These are phyloP conservation scores for Drosophila buzzatii DNA, from an alignment of 2,888 invertebrate genomes.

Conservation along the genomic window DNA sequence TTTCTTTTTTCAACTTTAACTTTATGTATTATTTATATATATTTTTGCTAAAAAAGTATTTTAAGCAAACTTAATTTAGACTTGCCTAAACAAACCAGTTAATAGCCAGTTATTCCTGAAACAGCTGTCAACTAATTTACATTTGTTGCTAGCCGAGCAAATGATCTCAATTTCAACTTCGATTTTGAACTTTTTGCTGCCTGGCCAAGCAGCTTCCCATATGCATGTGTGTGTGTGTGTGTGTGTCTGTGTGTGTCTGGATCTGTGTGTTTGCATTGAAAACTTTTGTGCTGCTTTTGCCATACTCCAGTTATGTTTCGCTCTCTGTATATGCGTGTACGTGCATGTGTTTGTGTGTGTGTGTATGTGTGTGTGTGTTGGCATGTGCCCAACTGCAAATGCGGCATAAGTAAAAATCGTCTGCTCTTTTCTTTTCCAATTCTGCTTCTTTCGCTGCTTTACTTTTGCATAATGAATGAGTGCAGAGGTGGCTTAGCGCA, in stretches of 20 bases:
- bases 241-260: background rate
- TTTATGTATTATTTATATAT: too few relatives aligned
- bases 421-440: slow-evolving; percentile 5
- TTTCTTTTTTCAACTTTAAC: background rate
- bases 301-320: slow-evolving; percentile 45
- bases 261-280: slow-evolving; percentile 29
- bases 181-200: slow-evolving; percentile 32
- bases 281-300: slow-evolving; percentile 27
- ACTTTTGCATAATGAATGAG: slow-evolving; percentile 53
- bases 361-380: slow-evolving; percentile 10
- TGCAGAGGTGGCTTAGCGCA: slow-evolving; percentile 39
- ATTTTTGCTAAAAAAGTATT: background rate
- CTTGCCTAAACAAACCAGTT: slow-evolving; percentile 42
- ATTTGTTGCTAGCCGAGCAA: slow-evolving; percentile 3
- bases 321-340: background rate
- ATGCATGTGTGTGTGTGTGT: slow-evolving; percentile 12
- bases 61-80: slow-evolving; percentile 9
- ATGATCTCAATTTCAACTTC: slow-evolving; percentile 28
- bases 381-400: slow-evolving; percentile 44
- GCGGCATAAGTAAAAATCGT: slow-evolving; percentile 36
- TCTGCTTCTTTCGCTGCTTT: slow-evolving; percentile 9
- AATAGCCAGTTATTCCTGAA: slow-evolving; percentile 36
- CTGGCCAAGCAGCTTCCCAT: slow-evolving; percentile 46
- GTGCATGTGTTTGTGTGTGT: slow-evolving; percentile 8
- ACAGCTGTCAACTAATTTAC: background rate